Evolutionary conservation across 1,140 invertebrate species (phyloP).

Genomic region (Drosophila hydei): DNA sequence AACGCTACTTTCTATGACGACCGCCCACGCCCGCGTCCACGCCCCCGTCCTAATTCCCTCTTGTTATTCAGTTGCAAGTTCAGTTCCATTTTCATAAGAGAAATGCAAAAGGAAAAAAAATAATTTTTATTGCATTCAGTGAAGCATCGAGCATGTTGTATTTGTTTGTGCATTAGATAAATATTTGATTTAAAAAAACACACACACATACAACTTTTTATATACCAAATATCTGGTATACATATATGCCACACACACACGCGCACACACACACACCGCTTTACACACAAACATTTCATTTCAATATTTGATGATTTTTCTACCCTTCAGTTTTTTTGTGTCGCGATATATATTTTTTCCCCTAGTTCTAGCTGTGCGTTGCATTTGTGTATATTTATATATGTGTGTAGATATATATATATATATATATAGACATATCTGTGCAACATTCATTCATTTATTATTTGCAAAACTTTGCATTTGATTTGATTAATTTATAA

Average conservation of each 20-base stretch:
- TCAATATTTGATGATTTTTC: constrained; percentile 70
- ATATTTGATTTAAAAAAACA: constrained; percentile 65
- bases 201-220: constrained; percentile 13
- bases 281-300: constrained; percentile 32
- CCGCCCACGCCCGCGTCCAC: neutral
- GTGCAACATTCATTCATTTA: constrained; percentile 54
- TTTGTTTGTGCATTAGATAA: constrained; percentile 72
- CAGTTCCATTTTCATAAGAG: constrained; percentile 39
- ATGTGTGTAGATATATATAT: neutral
- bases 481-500: constrained; percentile 78
- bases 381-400: constrained; percentile 5
- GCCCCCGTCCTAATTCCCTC: neutral
- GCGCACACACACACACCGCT: constrained; percentile 8
- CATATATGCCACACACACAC: constrained; percentile 13
- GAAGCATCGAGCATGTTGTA: constrained; percentile 62
- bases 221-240: neutral
- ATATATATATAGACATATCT: neutral
- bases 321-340: constrained; percentile 12
- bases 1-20: constrained; percentile 32
- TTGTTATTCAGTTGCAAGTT: constrained; percentile 72
- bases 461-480: constrained; percentile 70
- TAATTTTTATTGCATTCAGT: too few species aligned
- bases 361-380: too few species aligned
- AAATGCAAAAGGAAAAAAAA: constrained; percentile 26
- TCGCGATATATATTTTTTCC: constrained; percentile 1